phyloP scores from a whole-genome alignment of 2,888 invertebrate species.

The Epinotia ramella region DNA sequence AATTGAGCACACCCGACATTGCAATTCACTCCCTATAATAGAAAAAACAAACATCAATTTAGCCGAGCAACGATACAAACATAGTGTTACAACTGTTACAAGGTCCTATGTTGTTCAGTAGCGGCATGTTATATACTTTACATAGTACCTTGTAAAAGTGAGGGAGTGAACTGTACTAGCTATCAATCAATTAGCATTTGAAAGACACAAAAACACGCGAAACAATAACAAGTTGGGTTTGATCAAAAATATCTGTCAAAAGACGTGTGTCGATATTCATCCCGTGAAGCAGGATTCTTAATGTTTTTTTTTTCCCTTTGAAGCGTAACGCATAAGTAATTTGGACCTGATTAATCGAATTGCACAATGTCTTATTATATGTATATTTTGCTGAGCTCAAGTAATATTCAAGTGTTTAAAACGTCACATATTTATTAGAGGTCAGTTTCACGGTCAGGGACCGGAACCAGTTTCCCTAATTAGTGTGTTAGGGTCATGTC shows the following conservation, averaged over 20 bases:
- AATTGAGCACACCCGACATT: slow-evolving; percentile 26
- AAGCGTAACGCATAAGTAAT: neutral
- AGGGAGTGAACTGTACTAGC: neutral
- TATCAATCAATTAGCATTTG: slow-evolving; percentile 16
- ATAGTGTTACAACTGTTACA: neutral
- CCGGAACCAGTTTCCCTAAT: no score
- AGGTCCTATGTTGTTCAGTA: slow-evolving; percentile 5
- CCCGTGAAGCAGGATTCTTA: neutral
- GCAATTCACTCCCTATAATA: slow-evolving; percentile 10
- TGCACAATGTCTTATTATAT: neutral
- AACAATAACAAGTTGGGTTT: neutral
- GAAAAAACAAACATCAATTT: slow-evolving; percentile 16
- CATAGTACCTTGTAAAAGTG: slow-evolving; percentile 12
- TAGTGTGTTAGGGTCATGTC: neutral
- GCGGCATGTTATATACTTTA: neutral
- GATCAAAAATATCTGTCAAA: neutral
- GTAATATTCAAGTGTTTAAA: neutral
- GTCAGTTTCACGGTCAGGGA: no score
- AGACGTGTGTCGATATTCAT: neutral
- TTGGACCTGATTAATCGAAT: neutral
- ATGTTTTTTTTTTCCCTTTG: neutral
- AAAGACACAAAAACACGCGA: neutral
- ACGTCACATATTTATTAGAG: neutral
- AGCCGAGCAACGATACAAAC: slow-evolving; percentile 1
- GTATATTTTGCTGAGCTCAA: no score